Evolutionary conservation across 1,140 invertebrate species (phyloP), one percentile per base, ranked within the genome.

Genomic region (Globodera rostochiensis): DNA sequence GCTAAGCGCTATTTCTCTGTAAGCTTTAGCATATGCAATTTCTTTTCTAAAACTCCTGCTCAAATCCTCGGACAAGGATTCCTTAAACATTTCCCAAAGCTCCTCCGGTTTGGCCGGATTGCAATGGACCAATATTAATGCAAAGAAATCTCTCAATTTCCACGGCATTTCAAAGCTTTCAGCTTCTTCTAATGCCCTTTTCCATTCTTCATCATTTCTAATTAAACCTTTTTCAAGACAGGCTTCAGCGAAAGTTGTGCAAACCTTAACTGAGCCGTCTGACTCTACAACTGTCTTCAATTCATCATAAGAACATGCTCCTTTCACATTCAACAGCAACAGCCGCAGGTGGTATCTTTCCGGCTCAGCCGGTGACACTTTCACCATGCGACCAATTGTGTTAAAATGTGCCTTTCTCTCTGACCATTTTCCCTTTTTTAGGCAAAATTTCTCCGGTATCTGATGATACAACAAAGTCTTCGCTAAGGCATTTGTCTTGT

Each of bases 341-440:
- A 76, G 25, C 21, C 74, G 6, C 25, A 76, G 46, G 19, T 76
- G 74, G 46, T 76, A 76, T 15, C 74, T 36, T 21, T 76, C 74
- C 45, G 74, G 45, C 13, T 49, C 74, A 47, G 74, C 74, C 9
- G 74, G 74, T 7, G 74, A 76, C 15, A 76, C 74, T 25, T 76
- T 76, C n/a, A 76, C 73, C 73, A 74, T 74, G 8, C 73, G 73
- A 13, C 71, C 46, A 73, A 73, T 73, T 25, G 71, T 47, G 19
- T 74, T 50, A 47, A 74, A 74, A 74, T 74, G 73, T 47, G 9
- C 8, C 73, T 74, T 74, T 74, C 73, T 74, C 46, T 74, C 73
- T 36, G 21, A 49, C 73, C 73, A 74, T 50, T 11, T 74, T 7
- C 73, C 73, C 3, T 74, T 74, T 5, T 47, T 74, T 25, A 74